These are phyloP conservation scores for Oreochromis niloticus DNA, from an alignment of 2,113 vertebrate species.

Conservation along the genomic window DNA sequence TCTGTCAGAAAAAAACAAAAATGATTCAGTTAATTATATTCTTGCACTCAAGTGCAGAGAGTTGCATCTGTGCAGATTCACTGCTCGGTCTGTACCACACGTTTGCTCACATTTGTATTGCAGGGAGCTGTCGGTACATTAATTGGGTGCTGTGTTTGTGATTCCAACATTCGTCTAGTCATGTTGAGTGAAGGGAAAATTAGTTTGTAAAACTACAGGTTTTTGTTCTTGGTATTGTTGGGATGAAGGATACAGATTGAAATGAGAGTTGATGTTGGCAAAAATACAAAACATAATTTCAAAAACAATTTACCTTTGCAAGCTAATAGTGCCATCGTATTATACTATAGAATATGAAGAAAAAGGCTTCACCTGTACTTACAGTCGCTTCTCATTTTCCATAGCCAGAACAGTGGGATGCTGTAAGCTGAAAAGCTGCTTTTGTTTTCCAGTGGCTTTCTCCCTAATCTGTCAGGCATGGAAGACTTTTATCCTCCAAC, in stretches of 20 bases:
- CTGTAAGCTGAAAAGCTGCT: constrained; percentile 28
- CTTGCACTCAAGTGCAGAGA: neutral
- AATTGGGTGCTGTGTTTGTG: neutral
- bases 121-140: neutral
- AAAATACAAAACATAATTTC: neutral
- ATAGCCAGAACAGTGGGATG: neutral
- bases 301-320: neutral
- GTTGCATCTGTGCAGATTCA: neutral
- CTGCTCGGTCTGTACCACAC: neutral
- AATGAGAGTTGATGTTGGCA: neutral
- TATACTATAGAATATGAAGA: neutral
- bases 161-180: neutral
- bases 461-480: constrained; percentile 19
- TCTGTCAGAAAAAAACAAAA: neutral
- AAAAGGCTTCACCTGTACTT: neutral
- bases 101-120: neutral
- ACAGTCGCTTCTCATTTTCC: constrained; percentile 1
- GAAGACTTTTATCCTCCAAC: constrained; percentile 1
- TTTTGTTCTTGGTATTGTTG: neutral
- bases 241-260: neutral
- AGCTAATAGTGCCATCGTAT: neutral
- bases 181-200: neutral
- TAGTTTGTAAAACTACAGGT: neutral
- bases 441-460: constrained; percentile 24
- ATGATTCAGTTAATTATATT: neutral